Evolutionary conservation across 2,888 invertebrate species (phyloP), one percentile per base, ranked within the genome.

Genomic region (Pristionchus arcanus): DNA sequence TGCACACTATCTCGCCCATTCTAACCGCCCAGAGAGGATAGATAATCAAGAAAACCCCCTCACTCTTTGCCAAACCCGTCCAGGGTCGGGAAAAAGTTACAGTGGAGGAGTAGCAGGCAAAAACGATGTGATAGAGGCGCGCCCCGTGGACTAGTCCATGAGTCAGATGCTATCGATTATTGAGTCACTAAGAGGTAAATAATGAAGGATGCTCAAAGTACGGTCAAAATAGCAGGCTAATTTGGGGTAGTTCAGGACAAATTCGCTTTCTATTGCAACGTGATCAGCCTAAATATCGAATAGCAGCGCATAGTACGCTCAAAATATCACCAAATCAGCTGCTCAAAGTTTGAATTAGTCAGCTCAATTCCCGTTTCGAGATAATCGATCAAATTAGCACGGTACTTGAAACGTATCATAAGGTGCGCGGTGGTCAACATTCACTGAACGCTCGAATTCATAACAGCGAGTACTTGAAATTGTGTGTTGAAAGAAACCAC

Each of bases 81-180:
- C 81, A 81, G 42, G 81, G 81, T 16, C 81, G 37, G 37, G 34
- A 81, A 81, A 49, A 81, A 81, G 81, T 81, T 81, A 81, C 81
- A 81, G 81, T 49, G 1, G n/a, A 21, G 2, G 31, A 68, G 31
- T 16, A 68, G 37, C 42, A 42, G 28, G 81, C 28, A 49, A 74
- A 74, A 74, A 74, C 5, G 74, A 74, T 74, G 74, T 74, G 74
- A 74, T 74, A 74, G 74, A 28, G 49, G 42, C 81, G 42, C 74
- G 11, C 71, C 71, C 74, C 11, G 25, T 42, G 74, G 81, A 53
- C 81, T 81, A 81, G 81, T 81, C n/a, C 49, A 53, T 81, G 81
- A 81, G 81, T 81, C 81, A 81, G 81, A 28, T 28, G 21, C 21
- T 28, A 49, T 49, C 34, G 81, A 81, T 77, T 74, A 77, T 42